Base-by-base conservation (phyloP, 2,888 invertebrate species). In the Polylopha cassiicola region DNA sequence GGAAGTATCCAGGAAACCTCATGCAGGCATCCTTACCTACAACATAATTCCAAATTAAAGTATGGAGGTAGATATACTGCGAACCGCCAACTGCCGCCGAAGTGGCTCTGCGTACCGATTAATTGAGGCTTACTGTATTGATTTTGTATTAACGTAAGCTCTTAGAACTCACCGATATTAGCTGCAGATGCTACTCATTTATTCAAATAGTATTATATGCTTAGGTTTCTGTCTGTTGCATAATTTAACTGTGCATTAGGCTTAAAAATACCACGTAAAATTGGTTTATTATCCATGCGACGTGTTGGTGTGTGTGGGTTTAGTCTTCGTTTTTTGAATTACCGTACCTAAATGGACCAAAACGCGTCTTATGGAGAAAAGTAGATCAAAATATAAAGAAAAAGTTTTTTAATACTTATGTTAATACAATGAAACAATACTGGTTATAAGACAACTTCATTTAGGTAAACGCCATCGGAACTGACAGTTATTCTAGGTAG, bases 91-190 rank as follows among this genome's bases (percentile, higher is more conserved):
- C 54, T 52, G 58, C 51, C 56, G 47, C 59, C 45, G 56, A 56
- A 63, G 62, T 64, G 58, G 67, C 72, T 71, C 68, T 68, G 50
- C 55, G 54, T 64, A 52, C 58, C 69, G 73, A 79, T 80, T 81
- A 81, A 81, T 79, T 76, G 70, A 60, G 53, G 73, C 71, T 75
- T 71, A 74, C 62, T 51, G 58, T 76, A 81, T 81, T 68, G 81
- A 81, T 81, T 81, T 81, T 78, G 79, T 81, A 80, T 80, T 79
- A 80, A 54, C 54, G 59, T 71, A 72, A 73, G 73, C 73, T 58
- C 56, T 50, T 56, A 53, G 60, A 71, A 73, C 64, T 70, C 62
- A 64, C 67, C 57, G 50, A 58, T 71, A 71, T 68, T 69, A 71
- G 59, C 62, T 65, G 64, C 67, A 68, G 58, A 61, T 62, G 58